Conservation (phyloP, 2,113 vertebrate species). For the Xenopus tropicalis region DNA sequence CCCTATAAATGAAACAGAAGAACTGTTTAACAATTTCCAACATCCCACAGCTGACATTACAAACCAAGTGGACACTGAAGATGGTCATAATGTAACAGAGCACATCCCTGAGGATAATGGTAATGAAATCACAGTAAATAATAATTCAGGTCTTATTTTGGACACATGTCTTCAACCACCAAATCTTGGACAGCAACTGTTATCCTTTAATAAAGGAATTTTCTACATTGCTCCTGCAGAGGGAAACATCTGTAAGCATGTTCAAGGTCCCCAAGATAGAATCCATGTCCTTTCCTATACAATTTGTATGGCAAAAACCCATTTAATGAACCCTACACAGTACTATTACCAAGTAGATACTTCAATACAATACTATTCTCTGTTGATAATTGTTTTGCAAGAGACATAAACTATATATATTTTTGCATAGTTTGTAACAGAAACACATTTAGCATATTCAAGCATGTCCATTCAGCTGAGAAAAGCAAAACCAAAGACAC, state of each 20-base stretch:
- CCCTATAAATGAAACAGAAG: not conserved
- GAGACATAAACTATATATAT: not conserved
- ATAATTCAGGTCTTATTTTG: not conserved
- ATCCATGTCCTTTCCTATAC: not conserved
- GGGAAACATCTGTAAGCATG: not conserved
- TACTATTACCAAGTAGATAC: not conserved
- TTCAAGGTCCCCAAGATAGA: not conserved
- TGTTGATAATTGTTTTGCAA: not conserved
- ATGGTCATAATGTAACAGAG: no score
- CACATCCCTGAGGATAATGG: no score
- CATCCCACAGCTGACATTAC: no score
- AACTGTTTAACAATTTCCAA: no score
- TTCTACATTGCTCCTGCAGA: not conserved
- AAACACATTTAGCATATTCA: not conserved
- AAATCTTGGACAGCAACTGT: not conserved
- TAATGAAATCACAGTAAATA: no score
- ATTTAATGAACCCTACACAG: not conserved
- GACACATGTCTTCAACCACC: not conserved
- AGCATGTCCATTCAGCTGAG: not conserved
- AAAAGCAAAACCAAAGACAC: not conserved
- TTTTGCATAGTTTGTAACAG: constrained; percentile 1
- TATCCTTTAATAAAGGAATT: not conserved
- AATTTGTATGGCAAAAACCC: not conserved
- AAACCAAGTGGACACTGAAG: no score
- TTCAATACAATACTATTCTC: not conserved